phyloP scores from a whole-genome alignment of 1,140 invertebrate genomes.

The Cepaea nemoralis region DNA sequence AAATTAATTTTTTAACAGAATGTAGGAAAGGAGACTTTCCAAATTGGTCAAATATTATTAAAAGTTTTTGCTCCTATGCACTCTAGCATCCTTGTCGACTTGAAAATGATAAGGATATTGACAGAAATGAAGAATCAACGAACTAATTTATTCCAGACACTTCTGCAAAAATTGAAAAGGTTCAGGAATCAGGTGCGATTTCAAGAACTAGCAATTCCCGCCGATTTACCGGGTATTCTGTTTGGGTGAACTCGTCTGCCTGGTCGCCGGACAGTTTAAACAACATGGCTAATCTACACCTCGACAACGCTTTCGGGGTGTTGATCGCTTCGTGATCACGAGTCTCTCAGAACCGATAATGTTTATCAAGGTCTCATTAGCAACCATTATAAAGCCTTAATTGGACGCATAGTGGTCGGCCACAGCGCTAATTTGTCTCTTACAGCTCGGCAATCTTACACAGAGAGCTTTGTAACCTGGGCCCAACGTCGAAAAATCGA shows the following conservation, averaged over 20 bases:
- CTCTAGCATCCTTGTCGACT: not conserved
- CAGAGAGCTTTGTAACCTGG: conserved; percentile 8
- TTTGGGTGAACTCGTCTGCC: not conserved
- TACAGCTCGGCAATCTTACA: not conserved
- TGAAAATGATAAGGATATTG: not conserved
- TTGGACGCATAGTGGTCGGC: not conserved
- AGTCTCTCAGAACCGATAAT: conserved; percentile 2
- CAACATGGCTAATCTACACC: conserved; percentile 9
- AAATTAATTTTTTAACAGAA: too few relatives aligned
- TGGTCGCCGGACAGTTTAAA: conserved; percentile 13
- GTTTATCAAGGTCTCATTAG: conserved; percentile 17
- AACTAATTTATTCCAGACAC: not conserved
- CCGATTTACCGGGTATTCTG: not conserved
- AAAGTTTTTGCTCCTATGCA: not conserved
- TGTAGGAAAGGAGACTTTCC: too few relatives aligned
- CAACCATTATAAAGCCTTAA: not conserved
- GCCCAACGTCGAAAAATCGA: not conserved
- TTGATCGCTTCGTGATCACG: conserved; percentile 6
- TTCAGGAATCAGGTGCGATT: not conserved
- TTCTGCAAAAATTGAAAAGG: not conserved
- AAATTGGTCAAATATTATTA: not conserved
- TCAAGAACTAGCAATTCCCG: not conserved
- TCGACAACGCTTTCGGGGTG: not conserved
- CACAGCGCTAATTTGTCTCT: not conserved
- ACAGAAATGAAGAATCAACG: not conserved